Percentiles rank a stretch among this genome's conserved stretches.
These are phyloP conservation scores for Drosophila fungiperda DNA, from an alignment of 2,888 invertebrate genomes.

Conservation along the genomic window DNA sequence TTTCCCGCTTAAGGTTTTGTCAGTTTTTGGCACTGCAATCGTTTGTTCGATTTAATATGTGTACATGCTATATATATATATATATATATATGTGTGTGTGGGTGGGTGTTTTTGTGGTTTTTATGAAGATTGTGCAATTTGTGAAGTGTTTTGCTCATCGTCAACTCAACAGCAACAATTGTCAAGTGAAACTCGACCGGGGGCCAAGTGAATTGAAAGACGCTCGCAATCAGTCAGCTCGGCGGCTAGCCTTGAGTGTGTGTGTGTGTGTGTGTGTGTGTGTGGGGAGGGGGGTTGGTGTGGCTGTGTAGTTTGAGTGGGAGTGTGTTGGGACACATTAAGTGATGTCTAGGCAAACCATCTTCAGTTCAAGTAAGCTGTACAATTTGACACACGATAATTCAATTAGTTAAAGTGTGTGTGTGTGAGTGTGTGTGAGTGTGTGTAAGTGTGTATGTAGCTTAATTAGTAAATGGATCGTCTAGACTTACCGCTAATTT, in stretches of 20 bases:
- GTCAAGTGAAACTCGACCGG: constrained; percentile 53
- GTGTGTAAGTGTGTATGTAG: constrained; percentile 6
- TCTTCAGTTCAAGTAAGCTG: constrained; percentile 25
- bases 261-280: too few relatives aligned
- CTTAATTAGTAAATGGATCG: constrained; percentile 65
- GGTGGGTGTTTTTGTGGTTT: constrained; percentile 19
- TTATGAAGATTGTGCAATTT: constrained; percentile 51
- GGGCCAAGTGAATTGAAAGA: constrained; percentile 41
- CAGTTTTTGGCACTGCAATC: constrained; percentile 45
- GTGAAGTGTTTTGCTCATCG: constrained; percentile 41
- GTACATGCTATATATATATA: constrained; percentile 2
- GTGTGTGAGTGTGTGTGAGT: constrained; percentile 1
- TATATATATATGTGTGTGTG: background rate
- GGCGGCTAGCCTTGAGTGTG: constrained; percentile 29
- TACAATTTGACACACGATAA: constrained; percentile 49
- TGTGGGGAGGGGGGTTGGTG: background rate
- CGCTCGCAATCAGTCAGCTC: constrained; percentile 28
- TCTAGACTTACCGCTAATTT: constrained; percentile 49
- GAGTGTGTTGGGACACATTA: background rate
- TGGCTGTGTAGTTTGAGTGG: background rate
- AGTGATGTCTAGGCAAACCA: constrained; percentile 14
- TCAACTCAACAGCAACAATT: constrained; percentile 49
- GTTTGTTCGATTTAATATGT: constrained; percentile 39
- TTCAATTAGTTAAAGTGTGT: constrained; percentile 38
- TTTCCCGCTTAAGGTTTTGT: constrained; percentile 31